Evolutionary conservation across 2,113 vertebrate genomes (phyloP), one percentile per base, ranked within the genome.

Genomic region (Plectropomus leopardus): DNA sequence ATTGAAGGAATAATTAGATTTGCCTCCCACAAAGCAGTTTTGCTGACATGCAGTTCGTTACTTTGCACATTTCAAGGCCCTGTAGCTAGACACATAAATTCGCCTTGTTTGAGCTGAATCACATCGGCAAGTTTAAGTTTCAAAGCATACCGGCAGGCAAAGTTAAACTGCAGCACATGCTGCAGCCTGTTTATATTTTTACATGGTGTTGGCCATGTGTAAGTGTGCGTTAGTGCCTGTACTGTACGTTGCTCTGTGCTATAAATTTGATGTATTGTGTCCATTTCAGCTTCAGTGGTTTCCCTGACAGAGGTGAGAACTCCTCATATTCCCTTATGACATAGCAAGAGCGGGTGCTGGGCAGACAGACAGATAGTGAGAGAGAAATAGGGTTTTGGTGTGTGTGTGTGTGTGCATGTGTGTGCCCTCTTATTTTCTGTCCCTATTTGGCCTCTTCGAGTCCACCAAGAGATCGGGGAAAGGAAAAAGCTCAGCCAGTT

Each of bases 251-350:
- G 26, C 48, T 64, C 69, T 13, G 28, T 68, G 42, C 69, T 70
- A 30, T 83, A 17, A 15, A 53, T 76, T 58, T 32, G 26, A 72
- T 78, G 26, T 58, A 47, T 47, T 34, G 80, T 58, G 72, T 84
- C 65, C 40, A 26, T 82, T 87, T 87, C 42, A 50, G 58, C 59
- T 77, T 48, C 67, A 70, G 55, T 60, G 78, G 60, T 75, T 84
- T 74, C 75, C 58, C 67, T 61, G 78, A 87, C 71, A 86, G 88
- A 85, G 78, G 65, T 86, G 71, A 67, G 72, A 79, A 71, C 58
- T 72, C 42, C 53, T 82, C 42, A 76, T 58, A 87, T 85, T 82
- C 70, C 67, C 60, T 67, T 4, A 60, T 68, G 85, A 71, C 67
- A n/a, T 60, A 63, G 47, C 6, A n/a, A 45, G 50, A 44, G 72